phyloP scores from a whole-genome alignment of 2,113 vertebrate species.

The Ceyx melanurus region DNA sequence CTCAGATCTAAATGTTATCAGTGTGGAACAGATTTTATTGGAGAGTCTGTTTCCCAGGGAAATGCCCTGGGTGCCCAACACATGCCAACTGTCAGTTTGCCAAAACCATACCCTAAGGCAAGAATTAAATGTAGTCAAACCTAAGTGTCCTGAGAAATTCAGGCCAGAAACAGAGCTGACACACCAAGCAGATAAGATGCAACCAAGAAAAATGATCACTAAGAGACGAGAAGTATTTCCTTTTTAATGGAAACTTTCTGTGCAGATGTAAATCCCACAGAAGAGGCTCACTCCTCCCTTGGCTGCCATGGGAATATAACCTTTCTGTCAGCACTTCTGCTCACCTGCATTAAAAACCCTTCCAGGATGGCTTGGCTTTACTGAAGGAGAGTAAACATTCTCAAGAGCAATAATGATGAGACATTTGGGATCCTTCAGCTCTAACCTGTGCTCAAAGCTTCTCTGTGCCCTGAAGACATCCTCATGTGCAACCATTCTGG shows the following conservation, averaged over 20 bases:
- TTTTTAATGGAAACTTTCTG: neutral
- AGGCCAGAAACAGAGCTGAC: neutral
- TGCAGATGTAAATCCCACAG: neutral
- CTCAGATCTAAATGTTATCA: slow-evolving; percentile 55
- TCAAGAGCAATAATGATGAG: neutral
- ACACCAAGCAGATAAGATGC: neutral
- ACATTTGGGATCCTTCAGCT: neutral
- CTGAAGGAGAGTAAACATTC: neutral
- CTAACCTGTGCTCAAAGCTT: neutral
- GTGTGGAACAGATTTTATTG: slow-evolving; percentile 44
- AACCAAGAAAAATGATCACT: neutral
- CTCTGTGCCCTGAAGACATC: neutral
- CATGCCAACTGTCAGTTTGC: slow-evolving; percentile 38
- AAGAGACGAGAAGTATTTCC: neutral
- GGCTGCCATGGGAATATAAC: neutral
- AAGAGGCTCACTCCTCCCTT: neutral
- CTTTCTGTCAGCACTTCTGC: neutral
- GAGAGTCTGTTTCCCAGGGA: slow-evolving; percentile 15
- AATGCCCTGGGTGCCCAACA: slow-evolving; percentile 3
- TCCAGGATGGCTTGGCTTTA: neutral
- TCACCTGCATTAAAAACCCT: neutral
- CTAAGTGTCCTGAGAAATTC: neutral
- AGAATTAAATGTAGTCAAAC: slow-evolving; percentile 18
- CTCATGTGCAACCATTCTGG: neutral
- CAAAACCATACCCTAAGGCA: slow-evolving; percentile 28